Evolutionary conservation across 2,888 invertebrate species (phyloP).

Genomic region (Drosophila stalkeri): DNA sequence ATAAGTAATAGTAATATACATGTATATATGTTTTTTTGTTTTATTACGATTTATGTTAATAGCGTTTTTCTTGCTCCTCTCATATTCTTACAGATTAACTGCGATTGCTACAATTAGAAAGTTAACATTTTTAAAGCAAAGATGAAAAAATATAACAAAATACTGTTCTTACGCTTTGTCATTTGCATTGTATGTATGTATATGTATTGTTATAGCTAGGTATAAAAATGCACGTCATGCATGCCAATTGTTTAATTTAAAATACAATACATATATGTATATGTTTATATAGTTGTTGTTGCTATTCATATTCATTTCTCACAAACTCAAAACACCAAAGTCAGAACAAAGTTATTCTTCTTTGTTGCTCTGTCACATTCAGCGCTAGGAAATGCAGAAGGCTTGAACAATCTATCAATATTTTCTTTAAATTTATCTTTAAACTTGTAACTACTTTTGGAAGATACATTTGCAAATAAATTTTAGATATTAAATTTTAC

Average conservation of each 20-base stretch:
- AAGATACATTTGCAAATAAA: conserved; percentile 58
- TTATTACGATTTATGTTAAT: conserved; percentile 72
- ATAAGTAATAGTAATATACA: conserved; percentile 76
- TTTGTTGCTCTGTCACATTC: conserved; percentile 20
- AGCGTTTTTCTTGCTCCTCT: conserved; percentile 58
- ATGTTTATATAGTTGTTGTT: conserved; percentile 45
- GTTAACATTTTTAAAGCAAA: conserved; percentile 65
- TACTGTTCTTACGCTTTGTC: conserved; percentile 76
- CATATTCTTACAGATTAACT: conserved; percentile 27
- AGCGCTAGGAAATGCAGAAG: conserved; percentile 53
- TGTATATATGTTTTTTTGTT: conserved; percentile 31
- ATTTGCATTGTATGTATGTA: conserved; percentile 62
- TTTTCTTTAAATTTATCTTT: conserved; percentile 36
- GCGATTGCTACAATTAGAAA: conserved; percentile 62
- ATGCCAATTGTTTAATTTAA: conserved; percentile 51
- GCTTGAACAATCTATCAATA: conserved; percentile 51
- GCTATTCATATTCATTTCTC: conserved; percentile 39
- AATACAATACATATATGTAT: conserved; percentile 60
- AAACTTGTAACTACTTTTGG: conserved; percentile 62
- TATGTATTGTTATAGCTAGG: conserved; percentile 64
- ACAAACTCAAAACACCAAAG: conserved; percentile 33
- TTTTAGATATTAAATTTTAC: conserved; percentile 32
- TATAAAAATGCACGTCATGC: conserved; percentile 71
- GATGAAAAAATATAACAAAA: conserved; percentile 67
- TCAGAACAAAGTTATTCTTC: conserved; percentile 25